Base-by-base conservation (phyloP, 2,888 invertebrate genomes). In the Andrena marginata region DNA sequence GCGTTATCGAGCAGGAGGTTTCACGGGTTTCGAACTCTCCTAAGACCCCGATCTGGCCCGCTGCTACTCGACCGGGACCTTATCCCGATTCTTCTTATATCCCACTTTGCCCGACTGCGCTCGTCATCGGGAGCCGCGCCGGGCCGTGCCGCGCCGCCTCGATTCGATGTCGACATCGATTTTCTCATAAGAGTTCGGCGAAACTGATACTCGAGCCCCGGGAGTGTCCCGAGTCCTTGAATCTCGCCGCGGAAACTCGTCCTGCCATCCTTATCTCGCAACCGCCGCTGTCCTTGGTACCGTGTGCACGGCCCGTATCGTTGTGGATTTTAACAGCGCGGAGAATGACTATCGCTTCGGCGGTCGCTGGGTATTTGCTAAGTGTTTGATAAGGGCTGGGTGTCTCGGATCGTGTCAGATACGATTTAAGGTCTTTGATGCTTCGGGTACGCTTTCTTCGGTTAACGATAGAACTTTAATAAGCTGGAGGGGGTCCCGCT, bases 1-100 rank as follows among this genome's bases (percentile, higher is more conserved):
- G 89, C 77, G 87, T 88, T 88, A 89, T 89, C 87, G 79, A 76
- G 76, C 80, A 74, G 79, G 83, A 42, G 89, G 79, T 88, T 88
- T 87, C 89, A 85, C 83, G 80, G 83, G 77, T 85, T 85, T 82
- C 76, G 62, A 83, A 80, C 81, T 78, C 75, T 70, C 80, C 65
- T 68, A 87, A 83, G 80, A 78, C 77, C 72, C 62, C 82, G 82
- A 67, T 72, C 69, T 33, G 56, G 48, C 23, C 80, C 26, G 33
- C 29, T 26, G 68, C 70, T 63, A 65, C 77, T 78, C 64, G 71
- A 51, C 59, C 64, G 68, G 82, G 77, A 87, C 62, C 75, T 80
- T 70, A 85, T 85, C 81, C 82, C 23, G 86, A 88, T 87, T 84
- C 84, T 78, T 85, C 84, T 84, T 89, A 81, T 77, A 80, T 70